Evolutionary conservation across 2,797 vertebrate species (phyloP), one percentile per base, ranked within the genome.

Genomic region (Phylloscopus collybita): DNA sequence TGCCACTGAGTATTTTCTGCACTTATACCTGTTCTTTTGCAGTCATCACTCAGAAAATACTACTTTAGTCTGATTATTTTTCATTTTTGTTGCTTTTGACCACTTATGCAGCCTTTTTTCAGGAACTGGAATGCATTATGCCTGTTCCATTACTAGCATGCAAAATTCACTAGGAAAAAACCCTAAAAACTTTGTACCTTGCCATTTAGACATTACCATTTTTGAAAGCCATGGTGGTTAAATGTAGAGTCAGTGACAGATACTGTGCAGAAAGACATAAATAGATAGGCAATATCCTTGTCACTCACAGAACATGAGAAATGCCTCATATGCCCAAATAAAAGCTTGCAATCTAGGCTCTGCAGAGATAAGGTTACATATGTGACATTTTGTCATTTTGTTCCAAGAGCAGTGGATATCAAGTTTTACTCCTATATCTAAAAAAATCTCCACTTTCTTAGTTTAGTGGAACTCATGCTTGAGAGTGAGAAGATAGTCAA

Each of bases 281-380:
- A 94, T 80, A 86, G 73, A 72, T 30, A 86, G 50, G 76, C 67
- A 93, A 86, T 92, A 94, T 60, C 89, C 44, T 71, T 90, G 53
- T 88, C 84, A 86, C 47, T 92, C 91, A 95, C 21, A 49, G 56
- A 62, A 62, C 61, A 86, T 47, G 54, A 92, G 65, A 90, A 92
- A 90, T 80, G 34, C 20, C 34, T 82, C 86, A 78, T 17, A 65
- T 30, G 64, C 26, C 53, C 34, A 85, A 87, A 90, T 82, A 86
- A 94, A 94, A 82, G 50, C 65, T 67, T 70, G 11, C 36, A 86
- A 44, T 57, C 17, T 76, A 88, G 76, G 50, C 25, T 60, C 66
- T 60, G 44, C 15, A 42, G 64, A 80, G 44, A 82, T 90, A 80
- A 93, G 76, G 34, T 85, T 88, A 67, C 22, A 25, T 49, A 16